phyloP scores from a whole-genome alignment of 2,888 invertebrate genomes.

The Acrocyrtus sp. region DNA sequence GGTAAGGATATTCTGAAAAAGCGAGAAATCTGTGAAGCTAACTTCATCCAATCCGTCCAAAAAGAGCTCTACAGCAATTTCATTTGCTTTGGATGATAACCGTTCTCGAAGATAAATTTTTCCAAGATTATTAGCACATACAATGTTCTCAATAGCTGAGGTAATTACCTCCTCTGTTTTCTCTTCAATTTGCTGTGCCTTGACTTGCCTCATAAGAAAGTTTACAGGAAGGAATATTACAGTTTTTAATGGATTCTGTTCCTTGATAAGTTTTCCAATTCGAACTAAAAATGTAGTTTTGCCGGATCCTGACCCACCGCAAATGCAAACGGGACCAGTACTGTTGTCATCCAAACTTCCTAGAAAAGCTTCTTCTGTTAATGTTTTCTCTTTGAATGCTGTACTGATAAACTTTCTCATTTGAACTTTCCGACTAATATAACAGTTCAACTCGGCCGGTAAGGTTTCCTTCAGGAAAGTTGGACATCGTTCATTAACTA shows the following conservation, averaged over 20 bases:
- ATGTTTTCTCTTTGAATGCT: no score
- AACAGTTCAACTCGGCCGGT: neutral
- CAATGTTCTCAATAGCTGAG: neutral
- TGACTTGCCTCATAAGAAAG: neutral
- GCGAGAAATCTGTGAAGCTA: neutral
- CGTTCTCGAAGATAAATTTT: neutral
- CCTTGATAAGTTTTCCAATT: neutral
- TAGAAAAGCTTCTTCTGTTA: neutral
- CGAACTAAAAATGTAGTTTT: neutral
- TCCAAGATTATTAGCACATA: neutral
- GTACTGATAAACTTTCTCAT: neutral
- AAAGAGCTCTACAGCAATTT: neutral
- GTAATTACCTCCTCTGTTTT: neutral
- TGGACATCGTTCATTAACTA: neutral
- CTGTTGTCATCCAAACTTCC: neutral
- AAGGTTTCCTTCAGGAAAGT: neutral
- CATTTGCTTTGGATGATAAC: neutral
- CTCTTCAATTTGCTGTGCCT: neutral
- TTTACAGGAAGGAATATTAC: neutral
- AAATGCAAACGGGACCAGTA: neutral
- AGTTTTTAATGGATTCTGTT: neutral
- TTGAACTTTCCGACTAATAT: neutral
- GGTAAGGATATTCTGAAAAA: neutral
- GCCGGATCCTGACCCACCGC: neutral
- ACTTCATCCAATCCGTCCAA: neutral